Percentiles rank a stretch among this genome's conserved stretches.
Conservation (phyloP, 2,888 invertebrate species). For the Lucinisca nassula region DNA sequence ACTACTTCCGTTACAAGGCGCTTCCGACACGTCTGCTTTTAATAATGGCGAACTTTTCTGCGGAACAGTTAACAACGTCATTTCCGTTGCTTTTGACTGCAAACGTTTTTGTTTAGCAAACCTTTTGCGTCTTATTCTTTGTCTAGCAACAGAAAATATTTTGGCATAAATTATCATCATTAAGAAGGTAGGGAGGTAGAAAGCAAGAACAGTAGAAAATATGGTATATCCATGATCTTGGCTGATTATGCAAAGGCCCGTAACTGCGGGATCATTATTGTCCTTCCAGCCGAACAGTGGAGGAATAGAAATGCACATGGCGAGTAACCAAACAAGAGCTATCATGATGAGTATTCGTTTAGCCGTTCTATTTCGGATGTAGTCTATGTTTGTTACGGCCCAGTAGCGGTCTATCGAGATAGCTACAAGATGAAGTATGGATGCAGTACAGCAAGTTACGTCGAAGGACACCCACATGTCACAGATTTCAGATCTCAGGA, state of each 20-base stretch:
- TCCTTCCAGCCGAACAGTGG: slow-evolving; percentile 92
- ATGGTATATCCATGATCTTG: slow-evolving; percentile 96
- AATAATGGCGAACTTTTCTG: slow-evolving; percentile 51
- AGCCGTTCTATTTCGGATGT: slow-evolving; percentile 97
- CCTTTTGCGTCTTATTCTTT: slow-evolving; percentile 91
- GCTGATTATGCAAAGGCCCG: slow-evolving; percentile 94
- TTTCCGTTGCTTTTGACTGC: slow-evolving; percentile 56
- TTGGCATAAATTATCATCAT: slow-evolving; percentile 99
- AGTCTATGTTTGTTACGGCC: slow-evolving; percentile 99
- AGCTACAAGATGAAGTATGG: slow-evolving; percentile 98
- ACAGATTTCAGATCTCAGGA: slow-evolving; percentile 95
- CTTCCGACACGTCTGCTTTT: slow-evolving; percentile 51
- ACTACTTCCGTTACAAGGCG: slow-evolving; percentile 55
- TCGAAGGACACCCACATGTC: slow-evolving; percentile 99
- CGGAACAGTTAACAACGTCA: slow-evolving; percentile 64
- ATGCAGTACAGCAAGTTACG: slow-evolving; percentile 99
- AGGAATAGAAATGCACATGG: slow-evolving; percentile 97
- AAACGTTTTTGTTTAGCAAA: slow-evolving; percentile 74
- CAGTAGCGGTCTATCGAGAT: slow-evolving; percentile 99
- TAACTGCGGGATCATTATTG: slow-evolving; percentile 77
- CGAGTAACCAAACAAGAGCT: slow-evolving; percentile 96
- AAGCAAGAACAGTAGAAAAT: slow-evolving; percentile 98
- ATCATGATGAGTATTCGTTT: slow-evolving; percentile 95
- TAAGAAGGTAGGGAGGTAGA: slow-evolving; percentile 98
- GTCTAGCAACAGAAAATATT: slow-evolving; percentile 97